Percentiles rank a stretch among this genome's conserved stretches.
Conservation (phyloP, 2,888 invertebrate genomes). For the Hyposoter dolosus region DNA sequence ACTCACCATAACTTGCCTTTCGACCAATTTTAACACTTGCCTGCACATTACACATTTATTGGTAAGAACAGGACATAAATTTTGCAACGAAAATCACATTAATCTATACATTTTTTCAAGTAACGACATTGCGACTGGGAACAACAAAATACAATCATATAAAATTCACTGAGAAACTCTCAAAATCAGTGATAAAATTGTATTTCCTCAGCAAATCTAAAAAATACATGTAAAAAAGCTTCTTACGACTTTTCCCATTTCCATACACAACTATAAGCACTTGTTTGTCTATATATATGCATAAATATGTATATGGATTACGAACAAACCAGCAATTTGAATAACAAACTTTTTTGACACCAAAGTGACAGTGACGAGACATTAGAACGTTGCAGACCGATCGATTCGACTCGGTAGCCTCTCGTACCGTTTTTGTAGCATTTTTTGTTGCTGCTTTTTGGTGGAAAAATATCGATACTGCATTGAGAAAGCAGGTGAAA, state of each 20-base stretch:
- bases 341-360: slow-evolving; percentile 72
- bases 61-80: slow-evolving; percentile 2
- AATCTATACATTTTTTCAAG: not conserved
- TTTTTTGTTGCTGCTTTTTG: not conserved
- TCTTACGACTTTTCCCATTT: not conserved
- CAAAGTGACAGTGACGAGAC: slow-evolving; percentile 56
- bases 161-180: not conserved
- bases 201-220: not conserved
- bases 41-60: not conserved
- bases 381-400: slow-evolving; percentile 30
- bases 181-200: not conserved
- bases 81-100: slow-evolving; percentile 35
- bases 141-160: not conserved
- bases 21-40: slow-evolving; percentile 30
- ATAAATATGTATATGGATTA: slow-evolving; percentile 13
- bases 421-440: not conserved
- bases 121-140: not conserved
- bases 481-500: not conserved
- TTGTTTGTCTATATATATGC: slow-evolving; percentile 2
- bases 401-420: slow-evolving; percentile 45
- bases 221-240: not conserved
- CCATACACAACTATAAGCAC: not conserved
- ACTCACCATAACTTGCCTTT: slow-evolving; percentile 36
- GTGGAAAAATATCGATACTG: not conserved
- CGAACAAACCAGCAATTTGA: slow-evolving; percentile 72